Conservation (phyloP, 2,888 invertebrate genomes). For the Theodoxus fluviatilis region DNA sequence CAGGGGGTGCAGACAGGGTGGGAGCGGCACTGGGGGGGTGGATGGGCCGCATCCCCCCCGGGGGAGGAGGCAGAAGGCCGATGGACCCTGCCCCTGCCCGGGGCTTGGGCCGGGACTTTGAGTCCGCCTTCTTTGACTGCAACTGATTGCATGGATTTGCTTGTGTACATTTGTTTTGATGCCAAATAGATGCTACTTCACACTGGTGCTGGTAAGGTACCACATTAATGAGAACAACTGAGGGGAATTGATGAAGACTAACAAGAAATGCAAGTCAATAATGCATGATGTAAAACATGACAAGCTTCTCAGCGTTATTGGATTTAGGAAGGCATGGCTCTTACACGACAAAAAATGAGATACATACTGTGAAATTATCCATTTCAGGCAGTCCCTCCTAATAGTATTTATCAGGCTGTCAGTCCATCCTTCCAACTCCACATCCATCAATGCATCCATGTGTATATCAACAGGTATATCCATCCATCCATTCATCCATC, state of each 20-base stretch:
- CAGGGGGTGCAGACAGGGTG: constrained; percentile 1
- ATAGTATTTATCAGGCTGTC: too few species aligned
- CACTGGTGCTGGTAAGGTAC: neutral
- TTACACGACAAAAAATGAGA: too few species aligned
- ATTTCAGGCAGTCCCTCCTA: too few species aligned
- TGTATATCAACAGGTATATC: too few species aligned
- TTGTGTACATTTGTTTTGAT: neutral
- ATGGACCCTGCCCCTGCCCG: constrained; percentile 70
- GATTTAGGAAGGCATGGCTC: too few species aligned
- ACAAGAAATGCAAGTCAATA: neutral
- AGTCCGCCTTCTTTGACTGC: constrained; percentile 49
- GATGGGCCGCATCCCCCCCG: constrained; percentile 80
- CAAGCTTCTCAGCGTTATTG: neutral
- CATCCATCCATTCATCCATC: too few species aligned
- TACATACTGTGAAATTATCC: too few species aligned
- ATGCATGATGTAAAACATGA: neutral
- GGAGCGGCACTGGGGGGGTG: too few species aligned
- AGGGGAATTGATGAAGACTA: too few species aligned
- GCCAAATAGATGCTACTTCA: neutral
- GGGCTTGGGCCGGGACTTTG: constrained; percentile 73
- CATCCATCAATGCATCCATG: too few species aligned
- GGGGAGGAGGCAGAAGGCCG: constrained; percentile 78
- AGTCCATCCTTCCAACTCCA: too few species aligned
- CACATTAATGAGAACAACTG: neutral
- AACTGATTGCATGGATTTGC: constrained; percentile 29